These are phyloP conservation scores for Thymelicus acteon DNA, from an alignment of 2,888 invertebrate genomes.

Conservation along the genomic window DNA sequence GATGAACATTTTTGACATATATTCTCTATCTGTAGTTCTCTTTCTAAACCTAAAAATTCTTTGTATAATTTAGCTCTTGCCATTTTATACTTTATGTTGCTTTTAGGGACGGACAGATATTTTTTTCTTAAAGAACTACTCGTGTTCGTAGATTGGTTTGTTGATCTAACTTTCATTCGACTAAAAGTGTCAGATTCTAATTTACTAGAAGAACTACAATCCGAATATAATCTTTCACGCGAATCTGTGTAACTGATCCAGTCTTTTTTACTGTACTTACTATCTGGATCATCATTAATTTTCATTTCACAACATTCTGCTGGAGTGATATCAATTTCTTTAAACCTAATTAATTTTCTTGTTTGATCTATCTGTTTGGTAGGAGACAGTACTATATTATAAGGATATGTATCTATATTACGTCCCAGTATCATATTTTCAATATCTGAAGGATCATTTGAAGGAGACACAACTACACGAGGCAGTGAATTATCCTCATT, in stretches of 20 bases:
- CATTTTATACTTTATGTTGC: conserved; percentile 52
- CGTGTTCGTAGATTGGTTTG: conserved; percentile 41
- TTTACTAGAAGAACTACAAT: conserved; percentile 63
- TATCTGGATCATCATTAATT: conserved; percentile 25
- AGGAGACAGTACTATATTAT: conserved; percentile 75
- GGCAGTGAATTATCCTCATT: conserved; percentile 63
- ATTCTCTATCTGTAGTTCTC: conserved; percentile 23
- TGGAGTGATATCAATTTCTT: conserved; percentile 50
- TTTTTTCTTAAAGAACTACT: conserved; percentile 46
- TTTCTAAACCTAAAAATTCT: conserved; percentile 57
- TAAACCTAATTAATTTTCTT: conserved; percentile 68
- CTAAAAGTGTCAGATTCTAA: conserved; percentile 61
- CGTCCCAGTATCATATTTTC: conserved; percentile 75
- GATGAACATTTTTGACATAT: conserved; percentile 25
- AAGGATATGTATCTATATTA: conserved; percentile 69
- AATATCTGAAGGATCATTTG: conserved; percentile 48
- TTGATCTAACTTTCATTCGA: conserved; percentile 54
- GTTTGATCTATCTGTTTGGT: conserved; percentile 58
- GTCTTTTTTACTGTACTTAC: conserved; percentile 38
- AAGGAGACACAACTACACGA: conserved; percentile 56
- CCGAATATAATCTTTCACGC: conserved; percentile 52
- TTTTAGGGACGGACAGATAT: conserved; percentile 59
- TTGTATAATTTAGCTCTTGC: conserved; percentile 55
- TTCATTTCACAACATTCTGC: conserved; percentile 43
- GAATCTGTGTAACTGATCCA: conserved; percentile 43